These are phyloP conservation scores for Lycophotia porphyrea DNA, from an alignment of 2,888 invertebrate species.

Conservation along the genomic window DNA sequence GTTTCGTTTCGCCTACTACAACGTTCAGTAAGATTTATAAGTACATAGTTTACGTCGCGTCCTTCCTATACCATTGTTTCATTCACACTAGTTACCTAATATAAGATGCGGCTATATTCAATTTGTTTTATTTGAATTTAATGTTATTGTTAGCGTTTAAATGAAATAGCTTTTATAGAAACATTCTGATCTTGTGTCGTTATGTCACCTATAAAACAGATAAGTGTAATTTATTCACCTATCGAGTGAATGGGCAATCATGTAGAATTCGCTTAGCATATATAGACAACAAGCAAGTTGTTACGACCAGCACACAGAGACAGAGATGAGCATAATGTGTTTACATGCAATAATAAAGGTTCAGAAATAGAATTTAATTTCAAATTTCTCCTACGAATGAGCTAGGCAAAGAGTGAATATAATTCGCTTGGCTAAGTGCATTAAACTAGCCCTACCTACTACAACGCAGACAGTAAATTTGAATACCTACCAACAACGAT, in stretches of 20 bases:
- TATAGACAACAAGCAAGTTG: slow-evolving; percentile 15
- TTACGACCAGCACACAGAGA: slow-evolving; percentile 8
- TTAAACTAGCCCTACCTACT: neutral
- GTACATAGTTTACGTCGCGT: slow-evolving; percentile 37
- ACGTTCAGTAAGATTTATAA: slow-evolving; percentile 51
- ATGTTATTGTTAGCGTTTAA: slow-evolving; percentile 34
- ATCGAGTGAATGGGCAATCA: slow-evolving; percentile 39
- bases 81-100: slow-evolving; percentile 29
- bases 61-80: slow-evolving; percentile 48
- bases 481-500: neutral
- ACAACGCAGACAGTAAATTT: neutral
- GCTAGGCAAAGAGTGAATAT: slow-evolving; percentile 33
- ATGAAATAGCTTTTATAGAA: slow-evolving; percentile 38
- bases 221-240: slow-evolving; percentile 39
- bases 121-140: slow-evolving; percentile 49
- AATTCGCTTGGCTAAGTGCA: slow-evolving; percentile 50
- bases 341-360: slow-evolving; percentile 4
- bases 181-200: slow-evolving; percentile 44
- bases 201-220: slow-evolving; percentile 34
- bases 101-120: slow-evolving; percentile 7
- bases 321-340: slow-evolving; percentile 5
- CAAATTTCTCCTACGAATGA: slow-evolving; percentile 19
- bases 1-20: slow-evolving; percentile 51
- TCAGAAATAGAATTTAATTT: slow-evolving; percentile 23
- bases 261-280: slow-evolving; percentile 56